Percentiles rank a stretch among this genome's conserved stretches.
phyloP scores from a whole-genome alignment of 2,888 invertebrate species.

The Drepanosiphum platanoidis region DNA sequence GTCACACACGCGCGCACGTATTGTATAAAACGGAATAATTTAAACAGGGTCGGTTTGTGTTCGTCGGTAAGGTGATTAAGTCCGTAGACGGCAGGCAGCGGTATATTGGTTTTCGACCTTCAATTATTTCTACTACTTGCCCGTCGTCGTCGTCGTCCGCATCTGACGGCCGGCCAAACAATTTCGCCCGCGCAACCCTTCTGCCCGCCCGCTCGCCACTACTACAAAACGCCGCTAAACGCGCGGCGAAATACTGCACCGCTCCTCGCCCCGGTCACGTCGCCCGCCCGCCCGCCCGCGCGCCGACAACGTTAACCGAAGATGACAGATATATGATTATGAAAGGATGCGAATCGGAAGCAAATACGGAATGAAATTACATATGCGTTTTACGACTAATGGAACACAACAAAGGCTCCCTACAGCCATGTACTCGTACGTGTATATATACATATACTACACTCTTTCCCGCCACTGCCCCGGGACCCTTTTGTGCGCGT shows the following conservation, averaged over 20 bases:
- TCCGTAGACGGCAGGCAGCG: not conserved
- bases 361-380: conserved; percentile 62
- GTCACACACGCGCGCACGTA: not conserved
- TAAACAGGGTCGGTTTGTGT: conserved; percentile 4
- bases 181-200: conserved; percentile 20
- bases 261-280: not conserved
- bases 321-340: conserved; percentile 59
- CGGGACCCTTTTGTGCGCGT: conserved; percentile 14
- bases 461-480: not conserved
- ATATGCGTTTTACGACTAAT: conserved; percentile 61
- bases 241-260: not conserved
- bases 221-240: not conserved
- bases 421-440: not conserved
- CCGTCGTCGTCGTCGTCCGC: not conserved
- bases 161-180: conserved; percentile 31
- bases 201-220: not conserved
- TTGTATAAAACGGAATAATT: conserved; percentile 1
- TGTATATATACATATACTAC: conserved; percentile 24
- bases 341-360: conserved; percentile 62
- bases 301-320: conserved; percentile 52
- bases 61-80: conserved; percentile 34
- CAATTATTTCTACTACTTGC: conserved; percentile 37
- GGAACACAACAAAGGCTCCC: conserved; percentile 60
- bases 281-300: not conserved
- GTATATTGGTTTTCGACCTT: conserved; percentile 58